Base-by-base conservation (phyloP, 2,888 invertebrate species). In the Molorchus minor region DNA sequence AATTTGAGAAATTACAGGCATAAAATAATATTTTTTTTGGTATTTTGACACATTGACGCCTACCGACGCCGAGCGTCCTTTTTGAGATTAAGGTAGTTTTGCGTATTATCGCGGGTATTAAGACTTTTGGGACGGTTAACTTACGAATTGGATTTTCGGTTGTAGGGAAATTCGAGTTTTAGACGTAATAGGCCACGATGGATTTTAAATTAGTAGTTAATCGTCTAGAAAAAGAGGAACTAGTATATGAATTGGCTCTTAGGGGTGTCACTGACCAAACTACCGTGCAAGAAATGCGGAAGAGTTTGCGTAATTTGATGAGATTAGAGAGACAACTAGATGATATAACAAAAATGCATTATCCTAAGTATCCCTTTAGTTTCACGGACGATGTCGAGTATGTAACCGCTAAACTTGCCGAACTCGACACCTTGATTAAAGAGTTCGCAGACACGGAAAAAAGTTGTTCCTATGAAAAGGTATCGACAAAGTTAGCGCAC, bases 331-430 rank as follows among this genome's bases (percentile, higher is more conserved):
- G 36, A 16, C 16, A 41, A 15, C 17, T 17, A 3, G 21, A 17
- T 4, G 12, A 40, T 15, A 5, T 35, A 3, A 40, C 13, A 19
- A n/a, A 19, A 15, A 10, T 41, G 10, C 41, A 17, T 17, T 53
- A 45, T 17, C 58, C 58, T 29, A 36, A 13, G n/a, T 53, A 58
- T 30, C 45, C 53, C 7, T 58, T 49, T 17, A n/a, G 30, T 10
- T 58, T 53, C 21, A 16, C 3, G 2, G 51, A 41, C 15, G 57
- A 57, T 43, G 12, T 29, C 10, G 10, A 13, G 1, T 20, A 13
- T 19, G 12, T 52, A 3, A 10, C n/a, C 1, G 12, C 38, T n/a
- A 52, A 52, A 41, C 3, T 52, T 20, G 35, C 4, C 1, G 52
- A 52, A 21, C 36, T 49, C 4, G 49, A 49, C 4, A 2, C 7